Percentiles rank a stretch among this genome's conserved stretches.
Conservation (phyloP, 2,888 invertebrate genomes). For the Hydroisotoma schaefferi region DNA sequence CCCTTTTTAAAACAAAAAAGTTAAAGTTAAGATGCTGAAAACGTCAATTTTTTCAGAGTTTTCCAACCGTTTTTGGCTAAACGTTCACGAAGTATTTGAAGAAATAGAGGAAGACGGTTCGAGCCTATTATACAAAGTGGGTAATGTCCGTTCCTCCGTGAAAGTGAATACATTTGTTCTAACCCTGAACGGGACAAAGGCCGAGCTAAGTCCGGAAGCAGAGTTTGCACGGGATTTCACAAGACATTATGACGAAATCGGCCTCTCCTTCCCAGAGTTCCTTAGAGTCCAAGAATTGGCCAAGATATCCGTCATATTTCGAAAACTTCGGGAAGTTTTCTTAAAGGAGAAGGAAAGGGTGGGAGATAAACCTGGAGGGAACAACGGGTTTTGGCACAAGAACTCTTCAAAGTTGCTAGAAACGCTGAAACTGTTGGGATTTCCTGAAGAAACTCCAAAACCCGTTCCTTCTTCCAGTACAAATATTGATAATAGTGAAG, state of each 20-base stretch:
- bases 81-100: conserved; percentile 36
- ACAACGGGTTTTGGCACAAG: too few species aligned
- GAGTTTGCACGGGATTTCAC: conserved; percentile 36
- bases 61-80: conserved; percentile 26
- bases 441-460: too few species aligned
- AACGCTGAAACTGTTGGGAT: too few species aligned
- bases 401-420: conserved; percentile 1
- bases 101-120: conserved; percentile 35
- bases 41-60: too few species aligned
- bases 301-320: conserved; percentile 35
- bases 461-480: too few species aligned
- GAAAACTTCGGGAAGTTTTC: conserved; percentile 33
- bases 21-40: too few species aligned
- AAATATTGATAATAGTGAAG: too few species aligned
- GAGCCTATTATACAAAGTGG: conserved; percentile 25
- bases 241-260: conserved; percentile 32
- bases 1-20: too few species aligned
- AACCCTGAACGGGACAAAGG: conserved; percentile 17
- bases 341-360: conserved; percentile 22
- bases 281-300: conserved; percentile 32
- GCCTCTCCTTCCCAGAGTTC: conserved; percentile 35
- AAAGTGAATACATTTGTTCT: conserved; percentile 33
- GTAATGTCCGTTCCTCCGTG: conserved; percentile 29
- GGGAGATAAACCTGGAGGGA: conserved; percentile 20
- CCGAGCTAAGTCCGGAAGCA: conserved; percentile 24